Base-by-base conservation (phyloP, 2,888 invertebrate species). In the Athalia circularis region DNA sequence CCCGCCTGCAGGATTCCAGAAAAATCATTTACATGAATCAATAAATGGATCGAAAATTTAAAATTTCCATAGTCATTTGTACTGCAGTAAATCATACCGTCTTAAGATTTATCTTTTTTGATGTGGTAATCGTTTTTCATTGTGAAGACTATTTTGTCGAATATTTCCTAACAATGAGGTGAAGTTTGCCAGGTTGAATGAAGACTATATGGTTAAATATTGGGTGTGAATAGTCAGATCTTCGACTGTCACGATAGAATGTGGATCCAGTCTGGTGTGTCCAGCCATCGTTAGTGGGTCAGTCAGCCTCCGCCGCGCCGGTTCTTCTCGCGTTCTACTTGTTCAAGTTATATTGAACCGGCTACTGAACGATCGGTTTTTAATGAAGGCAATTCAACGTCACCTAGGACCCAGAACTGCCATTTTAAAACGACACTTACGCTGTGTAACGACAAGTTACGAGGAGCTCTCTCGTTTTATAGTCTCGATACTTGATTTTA, bases 311-410 rank as follows among this genome's bases (percentile, higher is more conserved):
- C 29, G 29, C 62, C 50, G 9, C 50, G 29, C 62, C 45, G 29
- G 50, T 15, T 64, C 75, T 75, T 62, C 62, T 62, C 62, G 62
- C 62, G 75, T 75, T 50, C 75, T 52, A 75, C 75, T 75, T 72
- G 47, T 59, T 3, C 47, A 45, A 59, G 45, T 47, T 57, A n/a
- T 47, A n/a, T 64, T n/a, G 50, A 75, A 15, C 6, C 50, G 52
- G 50, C 50, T 29, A 62, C 15, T n/a, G 9, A 47, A 59, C 13
- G 72, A 59, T 59, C 15, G 4, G 52, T 45, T 72, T 45, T 72
- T 8, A 72, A 72, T 59, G 43, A 5, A 57, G 29, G 29, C 57
- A 54, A n/a, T 6, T 47, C 47, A 59, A 72, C 59, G 72, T 47
- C 72, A 59, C 54, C 43, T 6, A 47, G 29, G 52, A 43, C 5